These are phyloP conservation scores for Channallabes apus DNA, from an alignment of 2,797 vertebrate genomes.

Conservation along the genomic window DNA sequence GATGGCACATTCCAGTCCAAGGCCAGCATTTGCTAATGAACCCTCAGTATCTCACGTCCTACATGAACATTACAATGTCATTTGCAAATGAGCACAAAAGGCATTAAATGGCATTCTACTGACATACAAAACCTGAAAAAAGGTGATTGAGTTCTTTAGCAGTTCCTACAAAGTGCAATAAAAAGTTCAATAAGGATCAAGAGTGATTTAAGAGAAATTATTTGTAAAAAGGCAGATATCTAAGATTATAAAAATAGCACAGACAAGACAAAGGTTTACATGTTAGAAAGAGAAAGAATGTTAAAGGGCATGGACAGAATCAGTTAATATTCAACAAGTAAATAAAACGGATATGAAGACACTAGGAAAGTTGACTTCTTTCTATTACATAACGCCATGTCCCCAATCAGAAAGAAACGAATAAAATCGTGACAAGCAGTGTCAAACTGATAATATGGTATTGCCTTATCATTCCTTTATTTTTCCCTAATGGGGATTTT, in stretches of 20 bases:
- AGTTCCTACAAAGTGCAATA: slow-evolving; percentile 71
- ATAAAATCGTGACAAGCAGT: slow-evolving; percentile 30
- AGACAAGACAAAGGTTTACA: slow-evolving; percentile 23
- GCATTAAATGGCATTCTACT: slow-evolving; percentile 66
- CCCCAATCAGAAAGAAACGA: slow-evolving; percentile 35
- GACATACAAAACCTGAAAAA: slow-evolving; percentile 62
- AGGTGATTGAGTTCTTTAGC: slow-evolving; percentile 62
- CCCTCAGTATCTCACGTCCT: slow-evolving; percentile 18
- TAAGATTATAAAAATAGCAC: slow-evolving; percentile 66
- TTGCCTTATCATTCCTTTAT: slow-evolving; percentile 31
- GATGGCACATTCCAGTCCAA: slow-evolving; percentile 24
- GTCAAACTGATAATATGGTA: slow-evolving; percentile 34
- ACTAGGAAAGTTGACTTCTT: slow-evolving; percentile 28
- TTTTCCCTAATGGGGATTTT: slow-evolving; percentile 30
- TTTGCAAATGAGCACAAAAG: slow-evolving; percentile 42
- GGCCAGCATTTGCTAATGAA: slow-evolving; percentile 33
- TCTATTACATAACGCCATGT: slow-evolving; percentile 28
- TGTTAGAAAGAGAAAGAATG: slow-evolving; percentile 17
- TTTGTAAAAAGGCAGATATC: slow-evolving; percentile 68
- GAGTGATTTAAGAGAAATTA: slow-evolving; percentile 59
- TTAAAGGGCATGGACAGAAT: slow-evolving; percentile 30
- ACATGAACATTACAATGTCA: slow-evolving; percentile 32
- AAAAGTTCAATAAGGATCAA: slow-evolving; percentile 73
- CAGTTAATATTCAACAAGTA: slow-evolving; percentile 9
- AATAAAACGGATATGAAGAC: slow-evolving; percentile 24